Evolutionary conservation across 1,140 invertebrate genomes (phyloP), one percentile per base, ranked within the genome.

Genomic region (Panagrolaimus sp.): DNA sequence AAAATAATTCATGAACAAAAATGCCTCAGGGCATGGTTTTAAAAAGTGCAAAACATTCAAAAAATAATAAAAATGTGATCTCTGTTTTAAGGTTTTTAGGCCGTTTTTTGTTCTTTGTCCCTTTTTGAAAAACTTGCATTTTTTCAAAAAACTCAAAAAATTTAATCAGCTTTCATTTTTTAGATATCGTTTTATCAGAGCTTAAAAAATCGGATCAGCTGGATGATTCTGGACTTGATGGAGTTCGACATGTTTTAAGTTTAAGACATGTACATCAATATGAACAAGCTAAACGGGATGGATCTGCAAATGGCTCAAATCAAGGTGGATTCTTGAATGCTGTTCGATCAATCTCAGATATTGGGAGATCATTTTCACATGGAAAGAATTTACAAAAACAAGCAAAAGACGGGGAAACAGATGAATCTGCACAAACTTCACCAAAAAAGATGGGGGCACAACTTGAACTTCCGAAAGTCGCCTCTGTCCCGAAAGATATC

Each of bases 281-380:
- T 83, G 92, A 96, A 67, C 82, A 83, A 24, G 77, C 82, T 88
- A 88, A 77, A 76, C 78, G 26, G 70, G 72, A 66, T 84, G 86
- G 70, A 89, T 85, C 47, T 63, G 88, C 88, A 76, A 82, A 79
- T 48, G 83, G 84, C 17, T 86, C 85, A 65, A 80, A 84, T 45
- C 88, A 88, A 75, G 90, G 91, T 87, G 91, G 91, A 38, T 88
- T 91, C 70, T 86, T 98, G 67, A 94, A 94, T 8, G 89, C 97
- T 65, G 96, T 98, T 75, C 87, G 94, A 73, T 97, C 94, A 9
- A 86, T 98, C 72, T 93, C 94, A 21, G 95, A 98, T 81, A 98
- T 98, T 79, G 93, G 94, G 74, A 88, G 90, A 75, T 96, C 94
- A 85, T 91, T 94, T 85, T 96, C 94, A 21, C 92, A 93, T 21